Conservation (phyloP, 2,888 invertebrate genomes). For the Athalia cordata region DNA sequence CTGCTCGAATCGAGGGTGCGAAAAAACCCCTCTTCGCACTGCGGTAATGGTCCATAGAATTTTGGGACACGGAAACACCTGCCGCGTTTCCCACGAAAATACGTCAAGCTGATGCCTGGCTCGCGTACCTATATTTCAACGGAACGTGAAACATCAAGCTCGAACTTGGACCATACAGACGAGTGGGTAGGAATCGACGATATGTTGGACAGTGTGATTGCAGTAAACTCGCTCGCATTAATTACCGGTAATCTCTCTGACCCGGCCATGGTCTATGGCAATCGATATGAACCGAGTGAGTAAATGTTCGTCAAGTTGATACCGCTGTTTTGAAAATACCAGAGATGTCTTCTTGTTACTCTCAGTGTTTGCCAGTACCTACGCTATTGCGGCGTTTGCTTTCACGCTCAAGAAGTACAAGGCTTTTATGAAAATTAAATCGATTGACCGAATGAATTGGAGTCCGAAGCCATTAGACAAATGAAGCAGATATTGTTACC, state of each 20-base stretch:
- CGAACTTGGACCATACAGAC: not conserved
- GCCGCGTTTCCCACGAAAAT: conserved; percentile 12
- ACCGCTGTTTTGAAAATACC: not conserved
- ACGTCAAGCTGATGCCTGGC: conserved; percentile 10
- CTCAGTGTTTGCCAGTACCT: conserved; percentile 1
- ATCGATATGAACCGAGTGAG: not conserved
- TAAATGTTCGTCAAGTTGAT: not conserved
- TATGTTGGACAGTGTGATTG: not conserved
- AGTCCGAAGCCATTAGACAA: conserved; percentile 22
- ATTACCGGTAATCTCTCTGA: not conserved
- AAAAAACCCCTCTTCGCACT: not conserved
- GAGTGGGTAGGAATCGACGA: not conserved
- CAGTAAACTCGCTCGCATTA: not conserved
- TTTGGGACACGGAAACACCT: conserved; percentile 14
- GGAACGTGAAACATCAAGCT: not conserved
- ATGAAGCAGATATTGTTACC: conserved; percentile 17
- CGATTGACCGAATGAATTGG: conserved; percentile 20
- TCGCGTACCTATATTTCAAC: not conserved
- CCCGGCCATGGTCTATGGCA: not conserved
- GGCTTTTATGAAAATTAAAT: conserved; percentile 40
- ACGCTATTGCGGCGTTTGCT: conserved; percentile 8
- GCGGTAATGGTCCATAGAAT: not conserved
- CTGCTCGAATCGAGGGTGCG: not conserved
- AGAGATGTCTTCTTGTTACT: not conserved
- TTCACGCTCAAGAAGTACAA: not conserved